These are phyloP conservation scores for Piscicola geometra DNA, from an alignment of 2,888 invertebrate genomes.

Conservation along the genomic window DNA sequence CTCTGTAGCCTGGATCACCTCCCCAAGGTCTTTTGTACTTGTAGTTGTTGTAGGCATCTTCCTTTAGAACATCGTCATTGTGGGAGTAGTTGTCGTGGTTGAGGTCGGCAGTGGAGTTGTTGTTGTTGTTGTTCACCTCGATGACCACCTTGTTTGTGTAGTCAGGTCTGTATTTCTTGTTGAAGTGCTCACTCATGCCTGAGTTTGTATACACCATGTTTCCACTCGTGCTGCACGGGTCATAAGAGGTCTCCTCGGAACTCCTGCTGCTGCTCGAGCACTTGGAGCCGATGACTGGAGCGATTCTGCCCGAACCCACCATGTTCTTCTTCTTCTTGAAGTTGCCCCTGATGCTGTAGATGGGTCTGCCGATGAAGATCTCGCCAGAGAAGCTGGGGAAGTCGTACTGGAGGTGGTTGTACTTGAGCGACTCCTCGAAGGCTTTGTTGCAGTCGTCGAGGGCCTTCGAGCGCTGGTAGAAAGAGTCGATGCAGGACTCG, in stretches of 20 bases:
- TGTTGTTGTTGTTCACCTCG: neutral
- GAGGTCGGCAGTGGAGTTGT: neutral
- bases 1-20: neutral
- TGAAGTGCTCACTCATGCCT: neutral
- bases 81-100: neutral
- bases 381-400: constrained; percentile 14
- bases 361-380: neutral
- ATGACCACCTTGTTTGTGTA: neutral
- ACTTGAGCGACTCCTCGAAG: neutral
- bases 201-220: neutral
- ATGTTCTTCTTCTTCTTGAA: constrained; percentile 25
- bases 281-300: constrained; percentile 1
- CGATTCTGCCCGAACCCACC: constrained; percentile 23
- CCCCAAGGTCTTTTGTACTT: neutral
- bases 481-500: neutral
- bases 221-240: too few species aligned
- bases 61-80: neutral
- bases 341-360: constrained; percentile 11
- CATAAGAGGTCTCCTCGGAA: neutral
- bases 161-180: neutral
- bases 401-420: neutral
- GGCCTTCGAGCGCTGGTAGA: neutral
- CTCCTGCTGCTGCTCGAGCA: neutral
- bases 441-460: neutral
- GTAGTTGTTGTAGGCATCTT: neutral